Conservation (phyloP, 2,888 invertebrate species). For the Orchesellides sinensis region DNA sequence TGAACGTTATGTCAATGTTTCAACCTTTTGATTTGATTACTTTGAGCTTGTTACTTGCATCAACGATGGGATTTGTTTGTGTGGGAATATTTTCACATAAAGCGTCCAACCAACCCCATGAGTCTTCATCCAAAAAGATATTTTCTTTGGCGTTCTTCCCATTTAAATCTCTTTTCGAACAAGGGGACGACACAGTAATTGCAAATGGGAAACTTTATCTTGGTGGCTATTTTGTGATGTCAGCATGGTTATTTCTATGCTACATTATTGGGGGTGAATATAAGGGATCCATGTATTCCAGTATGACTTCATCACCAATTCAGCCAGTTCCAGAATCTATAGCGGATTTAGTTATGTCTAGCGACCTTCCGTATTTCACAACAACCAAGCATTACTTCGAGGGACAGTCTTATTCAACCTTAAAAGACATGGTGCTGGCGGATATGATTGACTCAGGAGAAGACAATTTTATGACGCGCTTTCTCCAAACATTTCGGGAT, state of each 20-base stretch:
- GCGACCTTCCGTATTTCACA: slow-evolving; percentile 5
- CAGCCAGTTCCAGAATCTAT: background rate
- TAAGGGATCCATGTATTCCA: slow-evolving; percentile 15
- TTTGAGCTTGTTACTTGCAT: background rate
- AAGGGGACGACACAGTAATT: background rate
- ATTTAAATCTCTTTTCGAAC: slow-evolving; percentile 16
- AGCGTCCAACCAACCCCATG: background rate
- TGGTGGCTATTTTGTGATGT: background rate
- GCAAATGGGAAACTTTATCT: no score
- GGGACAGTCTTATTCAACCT: background rate
- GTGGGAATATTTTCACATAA: no score
- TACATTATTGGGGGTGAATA: slow-evolving; percentile 18
- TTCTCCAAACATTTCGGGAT: slow-evolving; percentile 2
- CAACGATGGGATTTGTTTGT: background rate
- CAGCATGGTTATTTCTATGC: background rate
- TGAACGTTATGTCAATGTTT: background rate
- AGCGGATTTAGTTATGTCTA: background rate
- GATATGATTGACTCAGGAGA: background rate
- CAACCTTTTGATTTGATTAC: slow-evolving; percentile 13
- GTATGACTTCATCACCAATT: background rate
- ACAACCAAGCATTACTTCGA: background rate
- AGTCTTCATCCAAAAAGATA: background rate
- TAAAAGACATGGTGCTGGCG: slow-evolving; percentile 1
- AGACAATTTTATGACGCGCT: background rate
- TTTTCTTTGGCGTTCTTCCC: no score